phyloP scores from a whole-genome alignment of 2,797 vertebrate genomes.

The Sebastes itinus region DNA sequence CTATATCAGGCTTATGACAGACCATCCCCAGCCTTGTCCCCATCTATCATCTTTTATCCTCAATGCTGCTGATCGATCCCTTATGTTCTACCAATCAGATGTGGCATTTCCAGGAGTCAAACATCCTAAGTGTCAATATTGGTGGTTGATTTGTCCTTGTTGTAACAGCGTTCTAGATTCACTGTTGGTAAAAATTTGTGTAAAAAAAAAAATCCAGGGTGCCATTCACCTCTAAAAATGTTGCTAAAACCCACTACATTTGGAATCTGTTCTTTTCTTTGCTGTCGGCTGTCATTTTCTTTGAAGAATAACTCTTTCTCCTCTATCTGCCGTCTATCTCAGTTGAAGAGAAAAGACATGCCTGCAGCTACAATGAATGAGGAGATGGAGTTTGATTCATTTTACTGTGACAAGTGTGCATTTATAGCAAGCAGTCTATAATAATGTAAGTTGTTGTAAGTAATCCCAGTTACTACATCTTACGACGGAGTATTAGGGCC shows the following conservation, averaged over 20 bases:
- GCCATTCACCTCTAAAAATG: constrained; percentile 1
- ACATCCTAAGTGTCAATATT: background rate
- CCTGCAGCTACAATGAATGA: constrained; percentile 12
- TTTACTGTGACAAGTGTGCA: background rate
- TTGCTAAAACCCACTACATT: background rate
- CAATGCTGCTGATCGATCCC: background rate
- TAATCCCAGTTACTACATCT: background rate
- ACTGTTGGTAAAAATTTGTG: background rate
- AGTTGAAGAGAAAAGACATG: background rate
- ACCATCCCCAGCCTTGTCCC: background rate
- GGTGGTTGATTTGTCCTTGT: background rate
- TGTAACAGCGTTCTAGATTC: background rate
- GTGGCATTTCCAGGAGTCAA: background rate
- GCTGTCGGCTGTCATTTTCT: constrained; percentile 26
- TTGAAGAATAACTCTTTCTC: constrained; percentile 26
- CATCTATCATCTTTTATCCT: background rate
- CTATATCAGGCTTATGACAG: background rate
- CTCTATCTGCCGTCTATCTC: constrained; percentile 1
- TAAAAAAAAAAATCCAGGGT: background rate
- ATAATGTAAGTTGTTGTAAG: background rate
- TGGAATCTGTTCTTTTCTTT: background rate
- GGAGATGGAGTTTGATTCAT: constrained; percentile 1
- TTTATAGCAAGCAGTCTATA: background rate
- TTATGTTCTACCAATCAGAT: background rate
- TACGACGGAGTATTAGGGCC: no score